Evolutionary conservation across 1,140 invertebrate genomes (phyloP).

Genomic region (Aphelinus atriplicis): DNA sequence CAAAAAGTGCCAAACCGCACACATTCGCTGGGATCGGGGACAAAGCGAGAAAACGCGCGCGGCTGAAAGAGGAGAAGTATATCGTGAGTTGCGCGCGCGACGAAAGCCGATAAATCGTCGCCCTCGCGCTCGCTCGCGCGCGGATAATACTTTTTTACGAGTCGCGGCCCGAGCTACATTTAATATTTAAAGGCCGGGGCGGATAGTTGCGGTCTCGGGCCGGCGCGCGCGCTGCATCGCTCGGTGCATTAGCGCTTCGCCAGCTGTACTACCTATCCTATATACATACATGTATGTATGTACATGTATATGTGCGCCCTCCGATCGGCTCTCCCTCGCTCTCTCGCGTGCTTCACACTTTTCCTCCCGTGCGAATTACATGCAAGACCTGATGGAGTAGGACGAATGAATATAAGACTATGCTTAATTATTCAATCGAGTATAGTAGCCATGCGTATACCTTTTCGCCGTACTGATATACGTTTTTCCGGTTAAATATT

Average conservation of each 20-base stretch:
- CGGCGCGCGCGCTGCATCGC: background rate
- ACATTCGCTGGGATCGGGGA: constrained; percentile 11
- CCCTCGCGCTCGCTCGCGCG: background rate
- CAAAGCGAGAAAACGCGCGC: background rate
- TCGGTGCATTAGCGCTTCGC: background rate
- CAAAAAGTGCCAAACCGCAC: constrained; percentile 34
- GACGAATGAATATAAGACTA: no score
- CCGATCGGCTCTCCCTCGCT: no score
- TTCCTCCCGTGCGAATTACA: no score
- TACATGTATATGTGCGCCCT: background rate
- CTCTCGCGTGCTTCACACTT: no score
- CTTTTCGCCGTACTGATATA: no score
- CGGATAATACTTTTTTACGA: constrained; percentile 31
- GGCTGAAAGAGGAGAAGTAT: background rate
- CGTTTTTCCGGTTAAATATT: no score
- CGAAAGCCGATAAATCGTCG: constrained; percentile 30
- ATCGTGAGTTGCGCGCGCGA: background rate
- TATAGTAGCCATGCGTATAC: no score
- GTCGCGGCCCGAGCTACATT: constrained; percentile 22
- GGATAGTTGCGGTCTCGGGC: constrained; percentile 32
- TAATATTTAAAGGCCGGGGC: constrained; percentile 33
- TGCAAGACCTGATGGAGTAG: no score
- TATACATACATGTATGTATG: background rate
- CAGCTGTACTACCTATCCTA: background rate
- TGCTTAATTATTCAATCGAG: no score